These are phyloP conservation scores for Lepisosteus oculatus DNA, from an alignment of 2,113 vertebrate species.

Conservation along the genomic window DNA sequence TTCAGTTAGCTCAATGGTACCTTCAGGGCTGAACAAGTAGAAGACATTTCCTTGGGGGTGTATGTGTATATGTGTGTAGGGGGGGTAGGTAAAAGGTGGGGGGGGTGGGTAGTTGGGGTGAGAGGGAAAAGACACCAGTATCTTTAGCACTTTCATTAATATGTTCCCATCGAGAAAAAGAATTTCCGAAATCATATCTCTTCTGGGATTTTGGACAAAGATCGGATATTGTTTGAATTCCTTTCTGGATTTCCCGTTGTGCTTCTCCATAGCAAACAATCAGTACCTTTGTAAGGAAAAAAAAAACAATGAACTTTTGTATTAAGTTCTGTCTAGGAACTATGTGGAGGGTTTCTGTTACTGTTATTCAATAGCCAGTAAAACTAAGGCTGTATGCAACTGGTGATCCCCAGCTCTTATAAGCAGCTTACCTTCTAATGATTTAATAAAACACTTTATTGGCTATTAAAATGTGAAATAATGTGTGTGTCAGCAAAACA, in stretches of 20 bases:
- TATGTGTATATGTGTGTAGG: slow-evolving; percentile 44
- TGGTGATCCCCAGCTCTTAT: slow-evolving; percentile 69
- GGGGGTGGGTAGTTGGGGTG: slow-evolving; percentile 55
- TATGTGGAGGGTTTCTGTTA: slow-evolving; percentile 58
- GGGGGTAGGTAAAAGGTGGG: slow-evolving; percentile 21
- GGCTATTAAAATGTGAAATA: slow-evolving; percentile 75
- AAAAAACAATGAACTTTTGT: slow-evolving; percentile 29
- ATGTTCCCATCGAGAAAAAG: slow-evolving; percentile 75
- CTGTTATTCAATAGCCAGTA: slow-evolving; percentile 64
- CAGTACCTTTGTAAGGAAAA: slow-evolving; percentile 57
- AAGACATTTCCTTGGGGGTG: slow-evolving; percentile 70
- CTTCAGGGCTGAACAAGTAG: slow-evolving; percentile 76
- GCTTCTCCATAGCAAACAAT: slow-evolving; percentile 52
- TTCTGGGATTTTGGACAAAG: slow-evolving; percentile 56
- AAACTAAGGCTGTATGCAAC: slow-evolving; percentile 56
- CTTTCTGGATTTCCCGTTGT: slow-evolving; percentile 64
- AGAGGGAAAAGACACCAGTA: slow-evolving; percentile 79
- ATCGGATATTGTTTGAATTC: slow-evolving; percentile 65
- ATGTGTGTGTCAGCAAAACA: slow-evolving; percentile 76
- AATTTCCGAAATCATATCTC: slow-evolving; percentile 63
- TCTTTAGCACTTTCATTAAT: slow-evolving; percentile 95
- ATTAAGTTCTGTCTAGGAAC: slow-evolving; percentile 63
- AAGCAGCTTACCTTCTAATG: slow-evolving; percentile 77
- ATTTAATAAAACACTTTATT: slow-evolving; percentile 81
- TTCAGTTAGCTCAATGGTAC: slow-evolving; percentile 76